Percentiles rank a stretch among this genome's conserved stretches.
phyloP scores from a whole-genome alignment of 2,113 vertebrate species.

The Clupea harengus region DNA sequence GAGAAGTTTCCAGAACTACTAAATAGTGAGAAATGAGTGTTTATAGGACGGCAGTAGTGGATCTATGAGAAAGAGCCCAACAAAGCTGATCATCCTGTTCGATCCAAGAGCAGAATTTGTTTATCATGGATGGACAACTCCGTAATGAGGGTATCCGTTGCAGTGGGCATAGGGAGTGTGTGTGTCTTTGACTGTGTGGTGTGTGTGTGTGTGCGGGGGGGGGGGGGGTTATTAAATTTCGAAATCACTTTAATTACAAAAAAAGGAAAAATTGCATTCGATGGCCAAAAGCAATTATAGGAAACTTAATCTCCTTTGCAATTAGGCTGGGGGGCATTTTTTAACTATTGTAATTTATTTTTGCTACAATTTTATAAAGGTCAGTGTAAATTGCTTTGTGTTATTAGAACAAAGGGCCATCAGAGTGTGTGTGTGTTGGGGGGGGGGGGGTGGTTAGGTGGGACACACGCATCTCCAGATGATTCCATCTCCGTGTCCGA shows the following conservation, averaged over 20 bases:
- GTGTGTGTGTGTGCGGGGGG: constrained; percentile 47
- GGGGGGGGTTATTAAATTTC: constrained; percentile 90
- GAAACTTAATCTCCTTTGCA: constrained; percentile 92
- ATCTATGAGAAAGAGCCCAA: neutral
- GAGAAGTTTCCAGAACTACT: neutral
- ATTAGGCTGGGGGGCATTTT: constrained; percentile 94
- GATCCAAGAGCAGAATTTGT: constrained; percentile 40
- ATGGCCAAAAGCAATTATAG: constrained; percentile 96
- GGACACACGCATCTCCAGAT: constrained; percentile 61
- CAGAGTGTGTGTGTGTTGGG: constrained; percentile 33
- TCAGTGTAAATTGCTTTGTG: constrained; percentile 83
- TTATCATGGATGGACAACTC: constrained; percentile 60
- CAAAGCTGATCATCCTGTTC: constrained; percentile 17
- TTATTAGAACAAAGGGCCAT: constrained; percentile 77
- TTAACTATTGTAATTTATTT: constrained; percentile 80
- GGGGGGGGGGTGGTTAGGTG: neutral
- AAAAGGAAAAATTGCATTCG: constrained; percentile 88
- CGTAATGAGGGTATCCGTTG: constrained; percentile 59
- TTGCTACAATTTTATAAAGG: constrained; percentile 78
- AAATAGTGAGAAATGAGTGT: neutral
- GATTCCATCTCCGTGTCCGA: constrained; percentile 48
- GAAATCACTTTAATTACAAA: constrained; percentile 96
- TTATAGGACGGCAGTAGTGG: neutral
- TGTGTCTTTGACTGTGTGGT: constrained; percentile 25
- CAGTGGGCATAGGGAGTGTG: constrained; percentile 39